A percentile compares a stretch with the other conserved stretches of the same genome.
These are phyloP conservation scores for Panopea generosa DNA, from an alignment of 2,888 invertebrate species.

Conservation along the genomic window DNA sequence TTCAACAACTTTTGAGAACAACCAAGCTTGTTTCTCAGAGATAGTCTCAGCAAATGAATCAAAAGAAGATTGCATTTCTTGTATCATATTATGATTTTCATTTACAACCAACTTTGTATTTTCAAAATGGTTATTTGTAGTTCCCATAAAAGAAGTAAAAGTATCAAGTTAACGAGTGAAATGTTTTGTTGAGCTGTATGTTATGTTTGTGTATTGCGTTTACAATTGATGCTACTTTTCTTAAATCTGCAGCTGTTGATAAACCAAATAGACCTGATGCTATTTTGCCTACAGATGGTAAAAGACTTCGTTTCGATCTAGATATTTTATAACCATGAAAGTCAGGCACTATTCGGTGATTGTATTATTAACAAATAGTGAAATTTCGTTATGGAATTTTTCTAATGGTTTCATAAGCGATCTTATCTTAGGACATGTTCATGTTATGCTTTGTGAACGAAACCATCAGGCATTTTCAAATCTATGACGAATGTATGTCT, in stretches of 20 bases:
- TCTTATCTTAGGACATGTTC: background rate
- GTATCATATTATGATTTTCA: constrained; percentile 1
- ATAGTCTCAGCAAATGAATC: background rate
- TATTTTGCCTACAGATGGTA: constrained; percentile 7
- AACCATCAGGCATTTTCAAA: background rate
- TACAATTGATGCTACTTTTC: constrained; percentile 7
- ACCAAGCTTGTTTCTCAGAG: background rate
- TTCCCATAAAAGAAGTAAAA: constrained; percentile 8
- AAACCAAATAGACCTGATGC: constrained; percentile 11
- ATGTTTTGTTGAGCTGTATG: background rate
- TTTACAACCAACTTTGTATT: background rate
- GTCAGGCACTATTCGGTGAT: no score
- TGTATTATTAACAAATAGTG: no score
- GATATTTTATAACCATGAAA: no score
- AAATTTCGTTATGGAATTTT: no score
- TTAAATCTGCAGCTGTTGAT: background rate
- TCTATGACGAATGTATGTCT: constrained; percentile 17
- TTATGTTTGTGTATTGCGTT: background rate
- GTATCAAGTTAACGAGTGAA: background rate
- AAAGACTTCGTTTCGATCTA: background rate
- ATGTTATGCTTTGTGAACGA: background rate
- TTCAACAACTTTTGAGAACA: background rate
- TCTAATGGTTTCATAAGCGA: background rate
- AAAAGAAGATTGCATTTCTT: background rate
- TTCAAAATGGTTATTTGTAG: constrained; percentile 10